Evolutionary conservation across 2,797 vertebrate species (phyloP).

Genomic region (Apogon talboti): DNA sequence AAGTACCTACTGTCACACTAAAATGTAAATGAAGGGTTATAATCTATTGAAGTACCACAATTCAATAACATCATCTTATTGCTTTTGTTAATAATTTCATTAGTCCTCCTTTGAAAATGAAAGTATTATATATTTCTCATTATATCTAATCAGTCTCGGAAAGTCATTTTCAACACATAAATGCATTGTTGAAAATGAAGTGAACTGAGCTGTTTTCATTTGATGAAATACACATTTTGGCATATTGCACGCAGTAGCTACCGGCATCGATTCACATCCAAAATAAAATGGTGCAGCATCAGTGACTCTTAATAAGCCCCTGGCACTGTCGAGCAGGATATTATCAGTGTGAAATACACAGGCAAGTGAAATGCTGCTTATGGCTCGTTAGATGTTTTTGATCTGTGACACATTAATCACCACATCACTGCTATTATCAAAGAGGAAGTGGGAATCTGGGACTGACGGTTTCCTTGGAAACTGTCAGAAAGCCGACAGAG

Average conservation of each 20-base stretch:
- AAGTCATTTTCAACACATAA: not conserved
- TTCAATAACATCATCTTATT: not conserved
- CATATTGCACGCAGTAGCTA: conserved; percentile 28
- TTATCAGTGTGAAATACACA: conserved; percentile 69
- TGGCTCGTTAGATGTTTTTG: conserved; percentile 74
- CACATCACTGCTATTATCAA: conserved; percentile 72
- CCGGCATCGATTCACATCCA: conserved; percentile 42
- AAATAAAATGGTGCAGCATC: conserved; percentile 56
- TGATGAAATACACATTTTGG: conserved; percentile 40
- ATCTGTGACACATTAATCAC: conserved; percentile 78
- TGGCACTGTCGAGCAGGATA: conserved; percentile 57
- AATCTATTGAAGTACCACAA: not conserved
- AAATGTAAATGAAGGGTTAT: not conserved
- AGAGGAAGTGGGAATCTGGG: conserved; percentile 68
- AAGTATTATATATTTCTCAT: not conserved
- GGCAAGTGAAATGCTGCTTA: conserved; percentile 55
- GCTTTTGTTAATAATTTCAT: conserved; percentile 4
- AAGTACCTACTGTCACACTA: not conserved
- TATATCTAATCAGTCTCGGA: conserved; percentile 3
- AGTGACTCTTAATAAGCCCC: conserved; percentile 64
- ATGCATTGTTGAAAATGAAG: conserved; percentile 20
- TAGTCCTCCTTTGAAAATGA: not conserved
- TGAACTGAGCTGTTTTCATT: conserved; percentile 32
- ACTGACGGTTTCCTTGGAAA: conserved; percentile 81
- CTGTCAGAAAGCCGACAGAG: conserved; percentile 65